Evolutionary conservation across 53 echinoderm and acorn worm species (phyloP), one percentile per base, ranked within the genome.

Genomic region (Hippasteria phrygiana): DNA sequence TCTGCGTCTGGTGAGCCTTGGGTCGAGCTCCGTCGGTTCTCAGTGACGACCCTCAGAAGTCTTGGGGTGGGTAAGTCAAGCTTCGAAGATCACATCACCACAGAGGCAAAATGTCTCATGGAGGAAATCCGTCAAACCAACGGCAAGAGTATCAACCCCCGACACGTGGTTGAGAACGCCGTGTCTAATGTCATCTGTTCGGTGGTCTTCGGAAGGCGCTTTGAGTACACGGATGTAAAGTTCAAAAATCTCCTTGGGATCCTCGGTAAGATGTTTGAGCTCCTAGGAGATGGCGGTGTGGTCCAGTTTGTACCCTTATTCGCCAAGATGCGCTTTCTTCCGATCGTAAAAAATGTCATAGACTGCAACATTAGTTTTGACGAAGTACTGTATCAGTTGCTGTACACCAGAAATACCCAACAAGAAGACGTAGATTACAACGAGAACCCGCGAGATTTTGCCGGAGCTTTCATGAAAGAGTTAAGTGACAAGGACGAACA

Each of bases 111-210:
- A 11, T 59, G 39, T 47, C 63, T 90, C 0, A 73, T 72, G 73
- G 82, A 71, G 14, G 90, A 80, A 63, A 17, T 90, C 31, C 11
- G 73, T 20, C 37, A 43, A 40, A 29, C 63, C 16, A 73, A 90
- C 1, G 47, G 64, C 5, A 59, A 55, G 55, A 41, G n/a, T 24
- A 28, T 72, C 4, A 45, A 90, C 12, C 71, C 82, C 2, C 47
- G 53, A 43, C 81, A 90, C 38, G 20, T 81, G 18, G 22, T 90
- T 13, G 90, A 90, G 62, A 73, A 73, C 37, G 82, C 90, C 7
- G 82, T 82, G 16, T 81, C 90, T 8, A 90, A 90, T 36, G 82
- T 90, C 50, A 90, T 90, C 11, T 81, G 90, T 26, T 90, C 90
- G 2, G 82, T 90, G 22, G 55, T 90, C 13, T 73, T 81, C 20